Base-by-base conservation (phyloP, 1,140 invertebrate genomes). In the Cotesia glomerata region DNA sequence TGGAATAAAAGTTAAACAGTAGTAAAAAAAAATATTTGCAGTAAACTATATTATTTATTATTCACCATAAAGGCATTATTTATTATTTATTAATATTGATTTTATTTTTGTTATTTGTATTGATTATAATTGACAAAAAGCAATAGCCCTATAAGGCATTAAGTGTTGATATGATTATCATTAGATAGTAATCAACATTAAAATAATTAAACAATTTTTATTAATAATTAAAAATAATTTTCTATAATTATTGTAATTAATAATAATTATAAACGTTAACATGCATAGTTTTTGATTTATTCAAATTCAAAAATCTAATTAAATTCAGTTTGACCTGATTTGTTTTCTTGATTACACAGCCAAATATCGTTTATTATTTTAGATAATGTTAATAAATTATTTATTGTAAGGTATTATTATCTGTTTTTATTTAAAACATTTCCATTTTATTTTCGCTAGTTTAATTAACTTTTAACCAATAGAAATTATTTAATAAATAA, bases 101-200 rank as follows among this genome's bases (percentile, higher is more conserved):
- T 8, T 26, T 34, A 9, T 26, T 34, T 59, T 11, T 18, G 13
- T 59, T 59, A 18, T 14, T 32, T 26, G 18, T 59, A 26, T 34
- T 14, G 1, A 9, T 54, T 54, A 14, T 54, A 54, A 54, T 54
- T 54, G 52, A 54, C 16, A n/a, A 16, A 59, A 32, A 34, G 58
- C 18, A 18, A 59, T 18, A 32, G 58, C 58, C 58, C 58, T 59
- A 34, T 32, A 59, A 59, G n/a, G 16, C 58, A 11, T 4, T 59
- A 59, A 59, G 0, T 13, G 39, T 65, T 65, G 63, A 65, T 65
- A 65, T 65, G 63, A 35, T 63, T 16, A 65, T 65, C 26, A 3
- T 14, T 64, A 11, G 45, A 51, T 39, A 65, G 3, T 54, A 54
- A 54, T 54, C 52, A n/a, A 54, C 16, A 54, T 54, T 54, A 13